These are phyloP conservation scores for Leucophenga varia DNA, from an alignment of 1,140 invertebrate genomes.

Conservation along the genomic window DNA sequence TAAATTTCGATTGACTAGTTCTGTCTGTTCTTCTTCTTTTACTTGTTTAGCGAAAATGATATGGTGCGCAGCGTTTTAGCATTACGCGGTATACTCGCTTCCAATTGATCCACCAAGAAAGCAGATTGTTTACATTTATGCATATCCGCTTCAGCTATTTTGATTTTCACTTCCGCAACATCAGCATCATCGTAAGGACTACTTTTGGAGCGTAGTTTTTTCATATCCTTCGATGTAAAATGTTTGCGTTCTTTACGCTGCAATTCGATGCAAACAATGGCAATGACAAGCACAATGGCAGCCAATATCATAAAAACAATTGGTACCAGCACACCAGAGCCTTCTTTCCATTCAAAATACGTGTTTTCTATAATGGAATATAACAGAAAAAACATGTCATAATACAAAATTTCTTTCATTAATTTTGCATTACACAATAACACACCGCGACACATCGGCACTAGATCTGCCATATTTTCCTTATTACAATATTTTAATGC, in stretches of 20 bases:
- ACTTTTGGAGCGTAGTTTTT: conserved; percentile 28
- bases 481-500: conserved; percentile 11
- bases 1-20: no score
- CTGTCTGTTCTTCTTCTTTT: conserved; percentile 15
- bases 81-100: conserved; percentile 20
- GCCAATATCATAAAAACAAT: conserved; percentile 26
- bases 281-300: conserved; percentile 7
- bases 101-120: conserved; percentile 44
- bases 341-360: conserved; percentile 38
- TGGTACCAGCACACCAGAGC: conserved; percentile 30
- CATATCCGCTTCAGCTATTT: conserved; percentile 36
- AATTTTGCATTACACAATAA: not conserved
- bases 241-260: conserved; percentile 33
- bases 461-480: conserved; percentile 31
- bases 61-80: conserved; percentile 31
- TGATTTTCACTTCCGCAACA: conserved; percentile 42
- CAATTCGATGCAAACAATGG: conserved; percentile 43
- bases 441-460: conserved; percentile 30
- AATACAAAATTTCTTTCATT: not conserved
- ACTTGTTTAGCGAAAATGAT: conserved; percentile 44
- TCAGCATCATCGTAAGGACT: conserved; percentile 42
- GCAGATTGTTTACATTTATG: conserved; percentile 34
- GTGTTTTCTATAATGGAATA: conserved; percentile 15
- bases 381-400: not conserved
- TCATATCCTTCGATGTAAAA: conserved; percentile 29